Evolutionary conservation across 64 coral and sea anemone genomes (phyloP).

Genomic region (Stylophora pistillata): DNA sequence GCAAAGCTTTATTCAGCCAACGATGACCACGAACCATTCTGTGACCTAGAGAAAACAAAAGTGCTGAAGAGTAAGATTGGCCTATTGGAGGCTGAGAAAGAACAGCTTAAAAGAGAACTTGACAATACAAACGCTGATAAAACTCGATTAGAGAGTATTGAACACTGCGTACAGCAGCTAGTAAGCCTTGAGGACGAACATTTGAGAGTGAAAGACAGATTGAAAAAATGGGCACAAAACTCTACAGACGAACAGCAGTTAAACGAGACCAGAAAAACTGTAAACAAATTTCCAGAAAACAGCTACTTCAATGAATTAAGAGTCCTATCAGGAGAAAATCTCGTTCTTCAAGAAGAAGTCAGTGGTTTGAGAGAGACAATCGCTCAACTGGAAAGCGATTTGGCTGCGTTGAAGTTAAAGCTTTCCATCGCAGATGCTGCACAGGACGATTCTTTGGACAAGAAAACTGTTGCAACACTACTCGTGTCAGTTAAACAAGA

Average conservation of each 20-base stretch:
- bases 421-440: slow-evolving; percentile 67
- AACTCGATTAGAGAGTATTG: slow-evolving; percentile 66
- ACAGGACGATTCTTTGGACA: slow-evolving; percentile 42
- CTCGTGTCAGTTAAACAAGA: slow-evolving; percentile 92
- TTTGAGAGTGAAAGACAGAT: slow-evolving; percentile 38
- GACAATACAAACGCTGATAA: slow-evolving; percentile 65
- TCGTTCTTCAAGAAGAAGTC: slow-evolving; percentile 52
- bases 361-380: slow-evolving; percentile 60
- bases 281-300: not conserved
- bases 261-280: not conserved
- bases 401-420: slow-evolving; percentile 73
- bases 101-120: slow-evolving; percentile 65
- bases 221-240: slow-evolving; percentile 38
- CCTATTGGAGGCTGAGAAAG: slow-evolving; percentile 71
- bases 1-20: not conserved
- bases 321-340: slow-evolving; percentile 62
- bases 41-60: not conserved
- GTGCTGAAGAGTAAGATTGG: not conserved
- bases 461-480: slow-evolving; percentile 68
- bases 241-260: not conserved
- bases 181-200: slow-evolving; percentile 72
- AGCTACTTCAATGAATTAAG: slow-evolving; percentile 30
- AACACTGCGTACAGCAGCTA: slow-evolving; percentile 59
- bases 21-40: not conserved
- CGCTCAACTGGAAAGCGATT: slow-evolving; percentile 71